A percentile compares a stretch with the other conserved stretches of the same genome.
Evolutionary conservation across 2,797 vertebrate species (phyloP).

Genomic region (Tinamus major): DNA sequence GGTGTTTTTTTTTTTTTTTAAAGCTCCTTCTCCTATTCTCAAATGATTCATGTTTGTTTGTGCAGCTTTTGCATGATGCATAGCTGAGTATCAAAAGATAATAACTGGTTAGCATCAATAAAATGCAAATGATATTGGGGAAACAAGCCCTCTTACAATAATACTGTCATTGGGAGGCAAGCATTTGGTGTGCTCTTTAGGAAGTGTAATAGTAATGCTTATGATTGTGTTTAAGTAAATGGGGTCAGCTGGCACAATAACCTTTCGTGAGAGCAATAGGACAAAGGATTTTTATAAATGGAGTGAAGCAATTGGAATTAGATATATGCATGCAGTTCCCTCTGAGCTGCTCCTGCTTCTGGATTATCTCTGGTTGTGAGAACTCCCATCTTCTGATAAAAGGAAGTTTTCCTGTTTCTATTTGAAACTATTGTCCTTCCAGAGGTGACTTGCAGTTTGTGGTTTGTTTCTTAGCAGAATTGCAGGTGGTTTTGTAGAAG

Average conservation of each 20-base stretch:
- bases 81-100: constrained; percentile 43
- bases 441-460: neutral
- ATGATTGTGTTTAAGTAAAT: constrained; percentile 18
- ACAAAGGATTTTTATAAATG: neutral
- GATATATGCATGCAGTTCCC: neutral
- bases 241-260: neutral
- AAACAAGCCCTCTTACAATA: neutral
- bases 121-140: constrained; percentile 11
- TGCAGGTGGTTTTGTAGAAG: neutral
- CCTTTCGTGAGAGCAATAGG: neutral
- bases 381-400: neutral
- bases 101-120: constrained; percentile 29
- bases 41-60: constrained; percentile 41
- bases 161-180: neutral
- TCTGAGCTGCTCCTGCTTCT: neutral
- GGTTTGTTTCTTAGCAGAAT: neutral
- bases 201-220: neutral
- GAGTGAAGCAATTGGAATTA: neutral
- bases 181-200: neutral
- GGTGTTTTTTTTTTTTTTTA: constrained; percentile 20
- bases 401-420: neutral
- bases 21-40: neutral
- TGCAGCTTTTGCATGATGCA: constrained; percentile 19
- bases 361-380: neutral
- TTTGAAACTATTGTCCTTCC: neutral